Evolutionary conservation across 1,140 invertebrate genomes (phyloP).

Genomic region (Zaprionus ghesquierei): DNA sequence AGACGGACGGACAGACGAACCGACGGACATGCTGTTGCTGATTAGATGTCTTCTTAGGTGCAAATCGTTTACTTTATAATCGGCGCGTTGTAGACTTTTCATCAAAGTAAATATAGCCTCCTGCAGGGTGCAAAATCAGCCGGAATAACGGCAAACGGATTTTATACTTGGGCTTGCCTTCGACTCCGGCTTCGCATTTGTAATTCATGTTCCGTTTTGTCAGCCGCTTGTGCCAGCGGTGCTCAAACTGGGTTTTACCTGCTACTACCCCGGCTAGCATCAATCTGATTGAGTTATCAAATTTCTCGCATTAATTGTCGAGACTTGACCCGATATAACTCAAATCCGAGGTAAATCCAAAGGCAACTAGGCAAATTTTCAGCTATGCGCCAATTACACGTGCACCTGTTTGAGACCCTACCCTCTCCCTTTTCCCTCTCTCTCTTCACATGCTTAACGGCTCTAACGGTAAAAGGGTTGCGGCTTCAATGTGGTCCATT

Average conservation of each 20-base stretch:
- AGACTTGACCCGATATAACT: not conserved
- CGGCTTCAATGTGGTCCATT: not conserved
- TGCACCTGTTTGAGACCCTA: not conserved
- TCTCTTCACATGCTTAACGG: not conserved
- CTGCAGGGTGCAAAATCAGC: not conserved
- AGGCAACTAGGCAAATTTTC: not conserved
- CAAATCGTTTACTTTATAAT: no score
- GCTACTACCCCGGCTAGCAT: conserved; percentile 5
- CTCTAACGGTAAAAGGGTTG: not conserved
- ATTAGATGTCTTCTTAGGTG: no score
- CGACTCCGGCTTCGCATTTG: conserved; percentile 18
- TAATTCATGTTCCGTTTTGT: conserved; percentile 65
- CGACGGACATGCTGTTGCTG: no score
- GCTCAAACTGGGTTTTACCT: not conserved
- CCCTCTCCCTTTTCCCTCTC: not conserved
- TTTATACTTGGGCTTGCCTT: conserved; percentile 1
- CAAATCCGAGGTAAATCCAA: conserved; percentile 1
- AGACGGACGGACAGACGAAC: no score
- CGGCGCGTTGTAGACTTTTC: no score
- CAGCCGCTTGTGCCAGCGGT: conserved; percentile 27
- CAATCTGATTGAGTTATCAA: conserved; percentile 18
- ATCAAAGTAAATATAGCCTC: no score
- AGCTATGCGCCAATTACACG: not conserved
- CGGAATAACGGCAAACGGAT: conserved; percentile 28
- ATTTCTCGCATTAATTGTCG: conserved; percentile 22